Percentiles rank a stretch among this genome's conserved stretches.
phyloP scores from a whole-genome alignment of 2,888 invertebrate species.

The Cryptus armator region DNA sequence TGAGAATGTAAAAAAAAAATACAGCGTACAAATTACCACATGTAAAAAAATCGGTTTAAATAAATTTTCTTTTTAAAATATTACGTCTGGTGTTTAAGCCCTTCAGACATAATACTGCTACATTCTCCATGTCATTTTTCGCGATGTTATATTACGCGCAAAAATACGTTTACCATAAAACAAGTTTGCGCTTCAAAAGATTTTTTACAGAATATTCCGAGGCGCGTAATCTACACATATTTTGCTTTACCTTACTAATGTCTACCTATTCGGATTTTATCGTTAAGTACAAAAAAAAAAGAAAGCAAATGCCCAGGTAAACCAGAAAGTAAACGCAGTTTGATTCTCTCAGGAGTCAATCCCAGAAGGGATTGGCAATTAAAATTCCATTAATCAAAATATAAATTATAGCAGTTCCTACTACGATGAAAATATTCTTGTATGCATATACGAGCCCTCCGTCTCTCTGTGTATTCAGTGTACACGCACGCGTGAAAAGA shows the following conservation, averaged over 20 bases:
- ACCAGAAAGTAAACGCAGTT: not conserved
- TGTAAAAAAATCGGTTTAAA: not conserved
- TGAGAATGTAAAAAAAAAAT: too few species aligned
- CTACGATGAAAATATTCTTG: slow-evolving; percentile 50
- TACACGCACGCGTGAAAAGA: slow-evolving; percentile 34
- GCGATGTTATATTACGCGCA: too few species aligned
- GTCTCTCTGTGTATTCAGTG: slow-evolving; percentile 1
- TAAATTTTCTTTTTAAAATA: not conserved
- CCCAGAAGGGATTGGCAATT: slow-evolving; percentile 32
- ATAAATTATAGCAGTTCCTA: not conserved
- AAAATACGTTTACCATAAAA: too few species aligned
- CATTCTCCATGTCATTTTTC: too few species aligned
- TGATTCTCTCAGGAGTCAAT: not conserved
- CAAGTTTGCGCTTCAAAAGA: too few species aligned
- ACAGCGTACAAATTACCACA: too few species aligned
- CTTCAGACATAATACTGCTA: not conserved
- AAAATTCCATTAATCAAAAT: slow-evolving; percentile 63
- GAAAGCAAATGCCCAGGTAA: too few species aligned
- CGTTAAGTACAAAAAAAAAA: not conserved
- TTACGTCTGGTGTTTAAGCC: not conserved
- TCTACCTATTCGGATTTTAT: not conserved
- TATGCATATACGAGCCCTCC: not conserved
- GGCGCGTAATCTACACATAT: too few species aligned
- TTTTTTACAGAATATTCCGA: too few species aligned
- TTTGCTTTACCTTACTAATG: too few species aligned